Evolutionary conservation across 2,888 invertebrate genomes (phyloP).

Genomic region (Leucophenga maculata): DNA sequence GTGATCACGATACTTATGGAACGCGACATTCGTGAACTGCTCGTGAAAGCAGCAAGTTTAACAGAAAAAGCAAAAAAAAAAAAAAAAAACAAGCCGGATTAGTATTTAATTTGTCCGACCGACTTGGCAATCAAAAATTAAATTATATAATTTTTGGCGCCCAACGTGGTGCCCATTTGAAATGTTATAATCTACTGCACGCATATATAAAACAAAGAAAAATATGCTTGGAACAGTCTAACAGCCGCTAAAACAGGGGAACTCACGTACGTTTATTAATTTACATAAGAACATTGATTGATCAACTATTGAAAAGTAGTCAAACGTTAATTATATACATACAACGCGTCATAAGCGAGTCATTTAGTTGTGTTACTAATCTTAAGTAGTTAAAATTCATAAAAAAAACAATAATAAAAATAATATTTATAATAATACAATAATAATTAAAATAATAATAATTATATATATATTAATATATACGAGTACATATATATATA

Average conservation of each 20-base stretch:
- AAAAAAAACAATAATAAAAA: constrained; percentile 28
- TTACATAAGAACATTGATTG: no score
- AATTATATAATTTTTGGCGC: no score
- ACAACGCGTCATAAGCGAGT: constrained; percentile 9
- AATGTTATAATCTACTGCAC: no score
- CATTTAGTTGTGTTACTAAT: constrained; percentile 66
- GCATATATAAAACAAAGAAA: not conserved
- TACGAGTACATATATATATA: constrained; percentile 20
- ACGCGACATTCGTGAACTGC: no score
- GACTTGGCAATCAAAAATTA: no score
- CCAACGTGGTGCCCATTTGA: no score
- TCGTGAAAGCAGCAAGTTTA: no score
- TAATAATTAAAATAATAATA: constrained; percentile 29
- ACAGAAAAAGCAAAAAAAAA: no score
- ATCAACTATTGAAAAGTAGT: not conserved
- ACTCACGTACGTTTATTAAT: no score
- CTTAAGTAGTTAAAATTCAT: constrained; percentile 68
- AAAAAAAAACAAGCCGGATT: no score
- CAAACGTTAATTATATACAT: constrained; percentile 24
- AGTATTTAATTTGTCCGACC: no score
- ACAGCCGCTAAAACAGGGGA: not conserved
- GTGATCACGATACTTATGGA: no score
- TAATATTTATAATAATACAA: constrained; percentile 58
- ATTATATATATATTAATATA: constrained; percentile 22
- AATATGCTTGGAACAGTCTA: not conserved